Evolutionary conservation across 2,113 vertebrate genomes (phyloP), one percentile per base, ranked within the genome.

Genomic region (Ariopsis seemanni): DNA sequence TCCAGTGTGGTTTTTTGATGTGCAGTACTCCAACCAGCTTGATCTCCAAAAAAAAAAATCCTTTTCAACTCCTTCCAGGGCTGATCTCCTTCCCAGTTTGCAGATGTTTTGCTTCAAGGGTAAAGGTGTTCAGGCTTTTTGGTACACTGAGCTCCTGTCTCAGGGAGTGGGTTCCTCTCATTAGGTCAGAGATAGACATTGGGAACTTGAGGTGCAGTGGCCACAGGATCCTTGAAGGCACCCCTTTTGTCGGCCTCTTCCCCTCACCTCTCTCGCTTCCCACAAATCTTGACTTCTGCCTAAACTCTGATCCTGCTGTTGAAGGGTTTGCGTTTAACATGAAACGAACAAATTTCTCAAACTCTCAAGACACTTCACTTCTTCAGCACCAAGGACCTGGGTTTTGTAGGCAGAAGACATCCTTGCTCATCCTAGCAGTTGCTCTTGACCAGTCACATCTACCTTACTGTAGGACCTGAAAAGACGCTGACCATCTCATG

Each of bases 391-490:
- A 25, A 30, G 27, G 14, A 42, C 7, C 17, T 34, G 69, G 6
- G 30, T 0, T 48, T 42, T 42, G 34, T 42, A 42, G 42, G 4
- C 4, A 0, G 0, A 7, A 74, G 14, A 20, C 34, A 8, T 2
- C 7, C 71, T 7, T 6, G 7, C n/a, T 5, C 6, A 5, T 27
- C 72, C 72, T 2, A 4, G 48, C 18, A 48, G 34, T 9, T 2
- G 48, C 3, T 11, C 34, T 18, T 11, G 1, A 10, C 30, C 8
- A 7, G 22, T 10, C 1, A 4, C 2, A 12, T 69, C 65, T 6
- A 5, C 27, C 11, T 15, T 1, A 3, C 18, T 1, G 0, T 11
- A 42, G 71, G 0, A 12, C 34, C 2, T 0, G 30, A 42, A 18
- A 34, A 69, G 69, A 34, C 27, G 1, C 7, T 63, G 67, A 7